phyloP scores from a whole-genome alignment of 2,888 invertebrate species.

The Zygothrica quintamaculata region DNA sequence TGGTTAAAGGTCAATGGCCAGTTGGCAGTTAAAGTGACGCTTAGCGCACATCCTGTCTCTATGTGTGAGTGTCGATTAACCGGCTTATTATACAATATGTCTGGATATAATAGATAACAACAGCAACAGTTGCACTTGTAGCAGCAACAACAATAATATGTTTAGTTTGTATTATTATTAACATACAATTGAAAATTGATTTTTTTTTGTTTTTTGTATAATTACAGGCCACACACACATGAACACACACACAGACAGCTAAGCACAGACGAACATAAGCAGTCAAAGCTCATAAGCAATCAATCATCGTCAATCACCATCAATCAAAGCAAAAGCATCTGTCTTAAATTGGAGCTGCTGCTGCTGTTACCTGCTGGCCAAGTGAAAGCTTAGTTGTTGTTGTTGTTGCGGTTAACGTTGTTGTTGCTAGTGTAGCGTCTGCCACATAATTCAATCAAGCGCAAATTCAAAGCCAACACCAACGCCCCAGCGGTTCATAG shows the following conservation, averaged over 20 bases:
- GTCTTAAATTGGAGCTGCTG: slow-evolving; percentile 63
- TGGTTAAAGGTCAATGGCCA: slow-evolving; percentile 30
- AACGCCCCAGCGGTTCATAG: slow-evolving; percentile 45
- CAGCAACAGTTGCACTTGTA: slow-evolving; percentile 5
- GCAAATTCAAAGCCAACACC: slow-evolving; percentile 40
- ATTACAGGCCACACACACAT: slow-evolving; percentile 52
- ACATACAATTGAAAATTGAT: slow-evolving; percentile 39
- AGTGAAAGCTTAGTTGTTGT: slow-evolving; percentile 48
- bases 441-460: slow-evolving; percentile 66
- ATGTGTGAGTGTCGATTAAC: slow-evolving; percentile 54
- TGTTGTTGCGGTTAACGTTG: slow-evolving; percentile 24
- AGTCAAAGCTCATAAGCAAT: slow-evolving; percentile 48
- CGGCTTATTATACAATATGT: slow-evolving; percentile 64
- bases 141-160: slow-evolving; percentile 10
- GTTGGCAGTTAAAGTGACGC: slow-evolving; percentile 16
- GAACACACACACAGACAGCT: no score
- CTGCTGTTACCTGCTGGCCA: slow-evolving; percentile 29
- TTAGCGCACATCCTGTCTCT: slow-evolving; percentile 67
- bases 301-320: slow-evolving; percentile 55
- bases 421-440: slow-evolving; percentile 34
- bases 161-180: slow-evolving; percentile 11
- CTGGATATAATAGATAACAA: slow-evolving; percentile 4
- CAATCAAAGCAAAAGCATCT: slow-evolving; percentile 60
- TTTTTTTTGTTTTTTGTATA: slow-evolving; percentile 44
- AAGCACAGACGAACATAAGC: no score